phyloP scores from a whole-genome alignment of 2,888 invertebrate genomes.

The Luffia ferchaultella region DNA sequence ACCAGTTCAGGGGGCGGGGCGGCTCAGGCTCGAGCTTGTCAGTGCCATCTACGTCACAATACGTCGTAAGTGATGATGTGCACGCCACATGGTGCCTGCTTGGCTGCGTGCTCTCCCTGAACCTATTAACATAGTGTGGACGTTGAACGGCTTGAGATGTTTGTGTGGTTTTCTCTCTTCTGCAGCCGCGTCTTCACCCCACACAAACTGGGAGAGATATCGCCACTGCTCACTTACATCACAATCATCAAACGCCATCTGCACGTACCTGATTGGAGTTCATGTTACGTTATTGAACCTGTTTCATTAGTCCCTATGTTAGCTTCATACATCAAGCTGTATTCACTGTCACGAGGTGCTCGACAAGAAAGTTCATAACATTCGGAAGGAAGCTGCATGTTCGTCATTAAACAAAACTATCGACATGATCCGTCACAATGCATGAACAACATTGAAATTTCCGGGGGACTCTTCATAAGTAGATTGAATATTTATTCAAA shows the following conservation, averaged over 20 bases:
- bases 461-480: no score
- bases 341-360: no score
- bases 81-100: conserved; percentile 33
- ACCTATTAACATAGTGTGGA: conserved; percentile 44
- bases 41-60: conserved; percentile 79
- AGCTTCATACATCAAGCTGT: conserved; percentile 35
- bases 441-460: no score
- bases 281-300: conserved; percentile 25
- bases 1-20: conserved; percentile 72
- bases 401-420: no score
- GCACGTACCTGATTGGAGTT: conserved; percentile 45
- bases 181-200: conserved; percentile 44
- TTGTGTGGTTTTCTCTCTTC: conserved; percentile 46
- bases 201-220: conserved; percentile 46
- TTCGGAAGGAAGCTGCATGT: no score
- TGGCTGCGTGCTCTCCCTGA: conserved; percentile 36
- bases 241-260: conserved; percentile 34
- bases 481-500: no score
- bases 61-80: conserved; percentile 71
- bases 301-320: conserved; percentile 40
- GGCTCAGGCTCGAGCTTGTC: conserved; percentile 84
- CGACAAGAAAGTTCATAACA: no score
- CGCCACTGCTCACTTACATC: no score
- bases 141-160: conserved; percentile 41
- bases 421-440: no score